Conservation (phyloP, 2,797 vertebrate species). For the Sebastes taczanowskii region DNA sequence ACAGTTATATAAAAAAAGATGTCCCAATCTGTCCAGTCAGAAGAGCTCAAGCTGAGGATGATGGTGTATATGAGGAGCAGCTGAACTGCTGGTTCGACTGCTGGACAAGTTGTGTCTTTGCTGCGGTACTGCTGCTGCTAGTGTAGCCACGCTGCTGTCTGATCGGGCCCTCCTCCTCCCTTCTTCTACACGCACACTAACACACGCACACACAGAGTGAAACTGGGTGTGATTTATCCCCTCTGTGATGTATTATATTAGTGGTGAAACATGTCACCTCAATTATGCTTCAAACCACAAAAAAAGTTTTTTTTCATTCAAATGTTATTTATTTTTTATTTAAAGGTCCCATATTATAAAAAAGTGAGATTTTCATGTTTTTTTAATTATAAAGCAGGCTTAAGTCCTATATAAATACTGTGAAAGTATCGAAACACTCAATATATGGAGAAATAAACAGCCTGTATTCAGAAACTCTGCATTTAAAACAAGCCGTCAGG, state of each 20-base stretch:
- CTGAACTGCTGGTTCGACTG: constrained; percentile 19
- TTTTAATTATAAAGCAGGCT: no score
- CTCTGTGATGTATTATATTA: background rate
- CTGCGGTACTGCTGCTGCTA: constrained; percentile 57
- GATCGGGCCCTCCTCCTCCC: constrained; percentile 51
- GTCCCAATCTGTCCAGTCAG: constrained; percentile 1
- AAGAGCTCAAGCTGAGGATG: constrained; percentile 17
- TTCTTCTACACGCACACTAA: constrained; percentile 10
- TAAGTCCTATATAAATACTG: no score
- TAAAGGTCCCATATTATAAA: no score
- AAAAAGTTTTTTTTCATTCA: background rate
- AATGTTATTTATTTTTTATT: background rate
- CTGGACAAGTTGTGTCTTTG: constrained; percentile 28
- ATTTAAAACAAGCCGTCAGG: no score
- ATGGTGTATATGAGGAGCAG: constrained; percentile 1
- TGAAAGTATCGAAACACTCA: no score
- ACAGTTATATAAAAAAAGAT: no score
- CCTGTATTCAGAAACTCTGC: no score
- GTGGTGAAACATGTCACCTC: background rate
- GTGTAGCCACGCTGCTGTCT: constrained; percentile 60
- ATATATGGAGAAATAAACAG: no score
- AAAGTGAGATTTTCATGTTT: no score
- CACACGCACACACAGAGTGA: background rate
- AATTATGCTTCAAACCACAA: background rate
- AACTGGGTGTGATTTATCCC: background rate